Evolutionary conservation across 2,797 vertebrate species (phyloP), one percentile per base, ranked within the genome.

Genomic region (Graptemys geographica): DNA sequence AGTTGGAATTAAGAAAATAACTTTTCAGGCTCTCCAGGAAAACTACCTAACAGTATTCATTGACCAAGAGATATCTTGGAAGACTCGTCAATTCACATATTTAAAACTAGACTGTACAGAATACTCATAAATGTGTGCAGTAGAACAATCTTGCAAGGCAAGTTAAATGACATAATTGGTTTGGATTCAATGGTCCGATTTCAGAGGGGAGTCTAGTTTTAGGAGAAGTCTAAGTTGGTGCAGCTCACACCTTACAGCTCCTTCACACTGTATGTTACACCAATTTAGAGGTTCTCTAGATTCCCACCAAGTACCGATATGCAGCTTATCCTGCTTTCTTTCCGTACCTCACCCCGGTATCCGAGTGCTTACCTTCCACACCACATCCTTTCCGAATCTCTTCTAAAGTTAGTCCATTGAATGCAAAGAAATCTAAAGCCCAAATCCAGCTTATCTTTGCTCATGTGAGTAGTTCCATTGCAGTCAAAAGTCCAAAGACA

Each of bases 321-420:
- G 7, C 10, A 57, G 11, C 23, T 49, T 49, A 49, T 57, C 56
- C 23, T 9, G 56, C 21, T 27, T 57, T 57, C 10, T 57, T 49
- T 49, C 49, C 12, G 11, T 49, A 13, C 49, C 31, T 9, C 25
- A 8, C n/a, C 80, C 19, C 92, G 49, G 65, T 4, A 25, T 6
- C 44, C 27, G 3, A 1, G 27, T 57, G 7, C 8, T 1, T 21
- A 13, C 5, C 56, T 52, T 49, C 49, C 87, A 13, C 79, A 4
- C 33, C 27, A 57, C 56, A 57, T 27, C 56, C 56, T 27, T 11
- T 57, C 27, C 8, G 27, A 2, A 25, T 57, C 56, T 23, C 1
- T 0, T 6, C 3, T 23, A 10, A 2, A 1, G 31, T 69, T 52
- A 18, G 49, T 49, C 52, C 55, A 78, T 1, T 0, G 4, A 8